Evolutionary conservation across 1,140 invertebrate species (phyloP).

Genomic region (Sminthurinus signatus): DNA sequence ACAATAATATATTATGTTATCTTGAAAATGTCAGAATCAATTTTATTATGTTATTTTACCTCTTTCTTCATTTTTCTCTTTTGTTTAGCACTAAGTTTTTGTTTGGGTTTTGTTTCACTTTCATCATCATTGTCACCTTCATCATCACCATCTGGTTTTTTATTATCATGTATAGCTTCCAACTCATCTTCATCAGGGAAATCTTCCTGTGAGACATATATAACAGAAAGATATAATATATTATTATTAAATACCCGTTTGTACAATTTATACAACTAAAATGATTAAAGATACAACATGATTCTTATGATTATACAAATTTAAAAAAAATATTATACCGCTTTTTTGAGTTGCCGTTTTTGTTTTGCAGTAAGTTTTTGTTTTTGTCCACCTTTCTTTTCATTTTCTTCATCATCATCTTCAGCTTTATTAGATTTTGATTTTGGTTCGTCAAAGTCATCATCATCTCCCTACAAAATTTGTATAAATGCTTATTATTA

Average conservation of each 20-base stretch:
- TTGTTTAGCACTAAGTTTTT: slow-evolving; percentile 32
- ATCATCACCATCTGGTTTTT: not conserved
- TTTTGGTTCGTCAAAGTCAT: not conserved
- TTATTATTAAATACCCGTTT: not conserved
- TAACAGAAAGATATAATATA: not conserved
- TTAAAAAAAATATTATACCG: not conserved
- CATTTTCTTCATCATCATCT: slow-evolving; percentile 19
- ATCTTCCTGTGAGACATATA: not conserved
- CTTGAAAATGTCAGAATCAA: too few species aligned
- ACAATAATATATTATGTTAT: too few species aligned
- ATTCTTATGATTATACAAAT: not conserved
- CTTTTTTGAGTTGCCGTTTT: slow-evolving; percentile 1
- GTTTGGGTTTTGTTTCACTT: slow-evolving; percentile 30
- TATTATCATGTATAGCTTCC: not conserved
- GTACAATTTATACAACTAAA: slow-evolving; percentile 25
- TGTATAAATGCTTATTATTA: too few species aligned
- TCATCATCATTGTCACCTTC: slow-evolving; percentile 42
- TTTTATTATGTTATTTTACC: slow-evolving; percentile 39
- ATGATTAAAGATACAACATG: slow-evolving; percentile 45
- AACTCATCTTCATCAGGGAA: not conserved
- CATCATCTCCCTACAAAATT: not conserved
- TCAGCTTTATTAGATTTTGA: not conserved
- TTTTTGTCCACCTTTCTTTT: slow-evolving; percentile 3
- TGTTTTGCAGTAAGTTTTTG: slow-evolving; percentile 11
- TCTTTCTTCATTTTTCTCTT: slow-evolving; percentile 38